These are phyloP conservation scores for Epirrita christyi DNA, from an alignment of 2,888 invertebrate genomes.

Conservation along the genomic window DNA sequence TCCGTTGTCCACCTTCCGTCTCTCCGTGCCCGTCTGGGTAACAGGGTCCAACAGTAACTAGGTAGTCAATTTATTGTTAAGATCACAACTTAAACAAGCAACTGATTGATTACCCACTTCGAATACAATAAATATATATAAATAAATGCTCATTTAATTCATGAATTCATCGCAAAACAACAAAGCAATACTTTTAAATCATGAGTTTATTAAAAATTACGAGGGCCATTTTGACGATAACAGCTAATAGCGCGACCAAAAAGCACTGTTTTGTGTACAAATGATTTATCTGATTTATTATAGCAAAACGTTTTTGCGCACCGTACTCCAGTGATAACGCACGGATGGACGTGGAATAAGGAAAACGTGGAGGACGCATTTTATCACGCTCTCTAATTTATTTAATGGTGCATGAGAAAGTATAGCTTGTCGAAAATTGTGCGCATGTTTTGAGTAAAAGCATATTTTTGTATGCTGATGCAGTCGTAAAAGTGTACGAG, in stretches of 20 bases:
- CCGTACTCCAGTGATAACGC: slow-evolving; percentile 58
- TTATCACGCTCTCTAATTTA: slow-evolving; percentile 37
- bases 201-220: slow-evolving; percentile 22
- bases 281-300: slow-evolving; percentile 68
- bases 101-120: no score
- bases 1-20: no score
- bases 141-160: neutral
- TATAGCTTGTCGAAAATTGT: slow-evolving; percentile 28
- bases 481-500: slow-evolving; percentile 7
- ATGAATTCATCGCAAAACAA: neutral
- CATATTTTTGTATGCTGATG: slow-evolving; percentile 16
- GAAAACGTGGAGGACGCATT: slow-evolving; percentile 44
- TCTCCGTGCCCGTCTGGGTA: no score
- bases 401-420: slow-evolving; percentile 39
- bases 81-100: no score
- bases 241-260: slow-evolving; percentile 49
- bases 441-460: slow-evolving; percentile 8
- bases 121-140: no score
- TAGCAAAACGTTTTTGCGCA: slow-evolving; percentile 43
- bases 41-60: no score
- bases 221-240: slow-evolving; percentile 38
- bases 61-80: no score
- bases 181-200: slow-evolving; percentile 18
- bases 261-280: slow-evolving; percentile 55
- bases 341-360: slow-evolving; percentile 48